A percentile compares a stretch with the other conserved stretches of the same genome.
phyloP scores from a whole-genome alignment of 2,888 invertebrate genomes.

The Melinaea marsaeus region DNA sequence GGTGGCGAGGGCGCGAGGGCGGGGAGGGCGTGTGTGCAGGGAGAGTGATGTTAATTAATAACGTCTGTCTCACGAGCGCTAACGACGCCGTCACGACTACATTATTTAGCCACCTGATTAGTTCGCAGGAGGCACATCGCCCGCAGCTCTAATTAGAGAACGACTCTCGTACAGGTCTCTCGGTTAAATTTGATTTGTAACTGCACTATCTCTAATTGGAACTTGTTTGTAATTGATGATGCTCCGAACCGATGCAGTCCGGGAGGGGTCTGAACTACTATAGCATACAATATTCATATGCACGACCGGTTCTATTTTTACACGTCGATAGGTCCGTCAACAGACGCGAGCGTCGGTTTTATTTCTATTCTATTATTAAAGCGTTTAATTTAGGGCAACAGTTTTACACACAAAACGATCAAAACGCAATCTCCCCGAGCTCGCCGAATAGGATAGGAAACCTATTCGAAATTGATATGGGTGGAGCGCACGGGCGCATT shows the following conservation, averaged over 20 bases:
- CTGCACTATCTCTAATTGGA: constrained; percentile 72
- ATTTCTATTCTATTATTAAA: constrained; percentile 76
- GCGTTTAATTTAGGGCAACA: constrained; percentile 75
- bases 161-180: constrained; percentile 53
- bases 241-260: constrained; percentile 48
- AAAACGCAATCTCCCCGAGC: constrained; percentile 71
- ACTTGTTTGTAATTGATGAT: constrained; percentile 64
- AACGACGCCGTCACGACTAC: constrained; percentile 74
- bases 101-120: constrained; percentile 77
- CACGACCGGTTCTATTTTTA: constrained; percentile 44
- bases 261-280: constrained; percentile 43
- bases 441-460: constrained; percentile 72
- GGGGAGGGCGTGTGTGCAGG: constrained; percentile 39
- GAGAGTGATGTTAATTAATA: constrained; percentile 75
- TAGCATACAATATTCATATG: constrained; percentile 58
- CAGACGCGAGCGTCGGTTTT: constrained; percentile 53
- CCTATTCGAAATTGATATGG: constrained; percentile 78
- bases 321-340: constrained; percentile 53
- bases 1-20: constrained; percentile 27
- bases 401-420: constrained; percentile 75
- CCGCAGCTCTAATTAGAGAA: constrained; percentile 71
- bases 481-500: constrained; percentile 67
- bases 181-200: constrained; percentile 68
- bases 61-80: constrained; percentile 73
- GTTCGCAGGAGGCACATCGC: constrained; percentile 64